Conservation (phyloP, 2,113 vertebrate genomes). For the Manacus vitellinus region DNA sequence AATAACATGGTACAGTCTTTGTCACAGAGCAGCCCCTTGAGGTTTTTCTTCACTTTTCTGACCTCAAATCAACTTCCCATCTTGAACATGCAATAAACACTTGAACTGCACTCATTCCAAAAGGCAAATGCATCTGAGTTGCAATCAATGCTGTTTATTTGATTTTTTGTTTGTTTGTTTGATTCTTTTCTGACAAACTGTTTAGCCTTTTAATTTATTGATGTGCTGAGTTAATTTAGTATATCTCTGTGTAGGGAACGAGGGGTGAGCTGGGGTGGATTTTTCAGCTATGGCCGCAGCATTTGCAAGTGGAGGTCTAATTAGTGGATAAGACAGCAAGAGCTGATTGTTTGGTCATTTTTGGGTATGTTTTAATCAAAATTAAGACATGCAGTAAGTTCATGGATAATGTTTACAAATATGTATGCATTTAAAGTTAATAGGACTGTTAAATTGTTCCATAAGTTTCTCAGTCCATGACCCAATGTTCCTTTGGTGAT, state of each 20-base stretch:
- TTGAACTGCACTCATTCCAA: background rate
- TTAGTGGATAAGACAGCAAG: background rate
- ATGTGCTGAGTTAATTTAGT: background rate
- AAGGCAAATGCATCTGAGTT: background rate
- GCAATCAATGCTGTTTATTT: background rate
- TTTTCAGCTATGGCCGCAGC: background rate
- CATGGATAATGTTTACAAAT: background rate
- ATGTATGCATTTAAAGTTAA: background rate
- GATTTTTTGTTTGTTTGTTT: background rate
- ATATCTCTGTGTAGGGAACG: background rate
- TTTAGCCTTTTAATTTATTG: background rate
- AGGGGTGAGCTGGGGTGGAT: background rate
- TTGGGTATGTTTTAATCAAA: background rate
- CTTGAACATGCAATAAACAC: background rate
- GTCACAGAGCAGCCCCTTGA: background rate
- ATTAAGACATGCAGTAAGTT: background rate
- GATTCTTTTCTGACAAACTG: background rate
- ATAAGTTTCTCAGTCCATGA: background rate
- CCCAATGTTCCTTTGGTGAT: background rate
- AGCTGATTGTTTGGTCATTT: background rate
- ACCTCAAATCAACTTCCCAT: background rate
- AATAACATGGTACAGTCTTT: background rate
- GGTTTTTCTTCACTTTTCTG: background rate
- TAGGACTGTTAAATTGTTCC: background rate
- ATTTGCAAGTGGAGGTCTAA: background rate